Evolutionary conservation across 2,113 vertebrate species (phyloP).

Genomic region (Bos javanicus): DNA sequence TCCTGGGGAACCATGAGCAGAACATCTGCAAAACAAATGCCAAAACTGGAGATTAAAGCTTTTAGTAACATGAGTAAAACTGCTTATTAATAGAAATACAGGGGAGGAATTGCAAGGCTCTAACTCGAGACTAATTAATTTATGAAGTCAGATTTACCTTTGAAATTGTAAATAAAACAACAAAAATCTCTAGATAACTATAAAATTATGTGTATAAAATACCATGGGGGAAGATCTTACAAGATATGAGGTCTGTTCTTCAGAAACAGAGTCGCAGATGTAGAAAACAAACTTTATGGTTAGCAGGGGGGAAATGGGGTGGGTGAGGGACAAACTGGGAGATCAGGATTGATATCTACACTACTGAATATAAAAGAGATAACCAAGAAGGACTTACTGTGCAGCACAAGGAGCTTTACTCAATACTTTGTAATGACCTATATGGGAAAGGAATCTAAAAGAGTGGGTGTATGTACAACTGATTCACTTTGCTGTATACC

Average conservation of each 20-base stretch:
- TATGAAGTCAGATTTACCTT: background rate
- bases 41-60: background rate
- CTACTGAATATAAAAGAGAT: background rate
- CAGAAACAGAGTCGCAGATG: background rate
- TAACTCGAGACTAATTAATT: background rate
- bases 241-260: background rate
- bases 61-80: background rate
- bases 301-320: background rate
- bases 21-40: slow-evolving; percentile 62
- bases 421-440: background rate
- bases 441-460: background rate
- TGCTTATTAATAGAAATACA: background rate
- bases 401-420: background rate
- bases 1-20: slow-evolving; percentile 38
- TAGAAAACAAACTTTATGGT: background rate
- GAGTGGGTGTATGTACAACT: background rate
- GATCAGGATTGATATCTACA: background rate
- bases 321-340: background rate
- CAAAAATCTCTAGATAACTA: background rate
- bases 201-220: background rate
- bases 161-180: background rate
- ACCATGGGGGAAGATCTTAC: background rate
- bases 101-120: background rate
- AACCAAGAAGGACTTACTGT: background rate
- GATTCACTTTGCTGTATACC: background rate